Base-by-base conservation (phyloP, 2,888 invertebrate species). In the Sthenelais limicola region DNA sequence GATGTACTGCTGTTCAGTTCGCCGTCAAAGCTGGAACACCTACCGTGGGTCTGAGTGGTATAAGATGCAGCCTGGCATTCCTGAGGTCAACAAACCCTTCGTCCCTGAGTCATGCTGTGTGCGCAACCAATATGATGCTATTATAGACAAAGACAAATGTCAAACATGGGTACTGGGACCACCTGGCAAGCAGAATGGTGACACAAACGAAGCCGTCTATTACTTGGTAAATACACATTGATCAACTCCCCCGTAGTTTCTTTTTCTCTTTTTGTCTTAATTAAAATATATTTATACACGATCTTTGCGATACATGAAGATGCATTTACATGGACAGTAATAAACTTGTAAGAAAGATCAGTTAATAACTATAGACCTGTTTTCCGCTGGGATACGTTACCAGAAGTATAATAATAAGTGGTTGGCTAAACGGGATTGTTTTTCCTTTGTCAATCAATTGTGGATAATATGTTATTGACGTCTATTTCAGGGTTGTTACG, bases 1-100 rank as follows among this genome's bases (percentile, higher is more conserved):
- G 77, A 67, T 79, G 71, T 71, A 78, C 71, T 74, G 79, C 56
- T 76, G 78, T 73, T 69, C 73, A 21, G 80, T 80, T 52, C 49
- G 71, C 3, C 66, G 77, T 9, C 30, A 78, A 24, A 70, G 73
- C 51, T 77, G 76, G 78, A 43, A 72, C 51, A 26, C 74, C 43
- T 78, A 78, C 74, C 74, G 66, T 18, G 26, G 51, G n/a, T 78
- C 79, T 0, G 67, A 74, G 52, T 79, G 79, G 79, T 76, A 76
- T 71, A 73, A 73, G 48, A 26, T 48, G 21, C 76, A 76, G 49
- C 72, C 51, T 26, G 75, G 75, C 47, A 68, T 71, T 30, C 68
- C 67, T 66, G 76, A 74, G 30, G 51, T 62, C 28, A 67, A 35
- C 35, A 74, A 67, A 35, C 76, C 76, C 35, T 72, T 70, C 49